Conservation (phyloP, 2,797 vertebrate species). For the Lutra lutra region DNA sequence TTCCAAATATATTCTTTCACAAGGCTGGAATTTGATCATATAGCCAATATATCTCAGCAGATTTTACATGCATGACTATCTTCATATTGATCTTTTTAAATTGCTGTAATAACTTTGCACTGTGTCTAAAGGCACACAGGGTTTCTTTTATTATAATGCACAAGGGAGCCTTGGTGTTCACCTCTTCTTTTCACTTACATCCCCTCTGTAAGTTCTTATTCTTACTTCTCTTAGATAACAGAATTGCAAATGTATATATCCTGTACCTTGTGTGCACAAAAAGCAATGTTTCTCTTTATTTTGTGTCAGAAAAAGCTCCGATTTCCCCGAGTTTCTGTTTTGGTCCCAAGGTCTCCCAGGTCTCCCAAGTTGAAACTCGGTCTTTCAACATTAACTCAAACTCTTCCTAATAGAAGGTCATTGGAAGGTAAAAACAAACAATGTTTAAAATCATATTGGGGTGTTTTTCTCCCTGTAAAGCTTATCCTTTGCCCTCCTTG, state of each 20-base stretch:
- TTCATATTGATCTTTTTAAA: constrained; percentile 68
- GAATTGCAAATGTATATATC: not conserved
- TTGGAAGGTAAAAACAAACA: not conserved
- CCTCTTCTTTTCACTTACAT: not conserved
- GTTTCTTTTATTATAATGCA: constrained; percentile 20
- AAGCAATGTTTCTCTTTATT: not conserved
- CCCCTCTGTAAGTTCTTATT: not conserved
- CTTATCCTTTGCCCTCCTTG: not conserved
- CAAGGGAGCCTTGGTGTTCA: not conserved
- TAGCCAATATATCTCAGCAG: constrained; percentile 4
- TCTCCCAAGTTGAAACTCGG: not conserved
- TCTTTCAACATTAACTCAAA: constrained; percentile 24
- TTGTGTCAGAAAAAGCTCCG: not conserved
- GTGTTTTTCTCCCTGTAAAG: not conserved
- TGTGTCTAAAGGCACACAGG: not conserved
- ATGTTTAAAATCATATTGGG: not conserved
- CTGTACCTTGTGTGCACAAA: not conserved
- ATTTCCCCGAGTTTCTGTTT: not conserved
- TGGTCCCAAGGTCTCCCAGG: not conserved
- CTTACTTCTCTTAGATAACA: constrained; percentile 20
- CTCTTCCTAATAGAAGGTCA: not conserved
- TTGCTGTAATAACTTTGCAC: constrained; percentile 48
- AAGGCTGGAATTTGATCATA: constrained; percentile 41
- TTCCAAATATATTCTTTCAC: constrained; percentile 42
- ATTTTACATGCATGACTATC: constrained; percentile 39